A percentile compares a stretch with the other conserved stretches of the same genome.
These are phyloP conservation scores for Megatriorchis doriae DNA, from an alignment of 2,113 vertebrate species.

Conservation along the genomic window DNA sequence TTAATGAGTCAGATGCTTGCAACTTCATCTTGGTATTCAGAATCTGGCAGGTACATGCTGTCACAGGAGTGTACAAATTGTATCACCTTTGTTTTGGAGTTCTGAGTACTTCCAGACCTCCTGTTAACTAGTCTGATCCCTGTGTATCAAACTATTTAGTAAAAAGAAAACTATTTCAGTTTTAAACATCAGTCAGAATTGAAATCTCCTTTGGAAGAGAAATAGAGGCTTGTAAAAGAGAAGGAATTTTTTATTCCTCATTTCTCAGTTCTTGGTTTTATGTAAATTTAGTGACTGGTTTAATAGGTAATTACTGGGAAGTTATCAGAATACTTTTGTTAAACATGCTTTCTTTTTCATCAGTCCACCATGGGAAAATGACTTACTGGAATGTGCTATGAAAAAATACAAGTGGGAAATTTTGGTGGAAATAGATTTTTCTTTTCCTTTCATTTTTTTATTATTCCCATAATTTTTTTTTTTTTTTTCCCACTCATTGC, in stretches of 20 bases:
- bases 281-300: not conserved
- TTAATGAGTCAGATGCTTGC: not conserved
- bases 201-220: not conserved
- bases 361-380: not conserved
- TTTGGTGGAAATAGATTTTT: not conserved
- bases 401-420: not conserved
- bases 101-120: not conserved
- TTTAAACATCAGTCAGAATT: not conserved
- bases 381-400: not conserved
- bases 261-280: not conserved
- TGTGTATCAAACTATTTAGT: not conserved
- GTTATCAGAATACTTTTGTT: not conserved
- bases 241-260: not conserved
- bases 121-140: not conserved
- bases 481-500: not conserved
- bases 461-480: not conserved
- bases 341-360: not conserved
- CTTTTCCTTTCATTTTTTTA: not conserved
- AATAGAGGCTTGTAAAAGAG: not conserved
- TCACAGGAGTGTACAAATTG: not conserved
- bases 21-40: not conserved
- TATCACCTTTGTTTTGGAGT: not conserved
- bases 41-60: not conserved
- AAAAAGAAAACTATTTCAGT: not conserved
- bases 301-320: not conserved